These are phyloP conservation scores for Ptychobarbus kaznakovi DNA, from an alignment of 2,797 vertebrate species.

Conservation along the genomic window DNA sequence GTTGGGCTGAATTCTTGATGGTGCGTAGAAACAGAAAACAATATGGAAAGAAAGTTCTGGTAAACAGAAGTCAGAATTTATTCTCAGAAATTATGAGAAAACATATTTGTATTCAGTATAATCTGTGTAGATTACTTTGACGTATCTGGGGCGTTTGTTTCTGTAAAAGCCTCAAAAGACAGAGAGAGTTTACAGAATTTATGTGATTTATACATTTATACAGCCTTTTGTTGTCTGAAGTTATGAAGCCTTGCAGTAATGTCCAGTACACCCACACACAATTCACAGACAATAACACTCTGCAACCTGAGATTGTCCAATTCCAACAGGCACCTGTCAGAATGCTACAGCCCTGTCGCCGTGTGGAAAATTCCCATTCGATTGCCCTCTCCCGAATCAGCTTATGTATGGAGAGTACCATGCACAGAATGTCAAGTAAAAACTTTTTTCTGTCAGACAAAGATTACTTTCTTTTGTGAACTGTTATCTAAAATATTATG, in stretches of 20 bases:
- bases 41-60: background rate
- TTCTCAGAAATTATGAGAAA: constrained; percentile 2
- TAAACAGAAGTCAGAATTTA: constrained; percentile 2
- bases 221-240: constrained; percentile 38
- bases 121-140: constrained; percentile 28
- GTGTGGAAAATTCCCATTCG: constrained; percentile 31
- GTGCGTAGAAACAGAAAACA: background rate
- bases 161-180: constrained; percentile 14
- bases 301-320: constrained; percentile 48
- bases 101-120: background rate
- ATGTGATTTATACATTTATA: constrained; percentile 48
- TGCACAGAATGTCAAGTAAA: background rate
- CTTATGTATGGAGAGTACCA: background rate
- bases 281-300: constrained; percentile 53
- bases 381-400: constrained; percentile 5
- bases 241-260: constrained; percentile 41
- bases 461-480: constrained; percentile 10
- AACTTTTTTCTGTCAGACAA: background rate
- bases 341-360: constrained; percentile 16
- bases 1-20: constrained; percentile 15
- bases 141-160: constrained; percentile 38
- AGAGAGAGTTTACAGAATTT: constrained; percentile 39
- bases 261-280: constrained; percentile 47
- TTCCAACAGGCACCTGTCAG: constrained; percentile 62
- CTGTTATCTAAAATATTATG: background rate